These are phyloP conservation scores for Caenorhabditis zanzibari DNA, from an alignment of 2,888 invertebrate genomes.

Conservation along the genomic window DNA sequence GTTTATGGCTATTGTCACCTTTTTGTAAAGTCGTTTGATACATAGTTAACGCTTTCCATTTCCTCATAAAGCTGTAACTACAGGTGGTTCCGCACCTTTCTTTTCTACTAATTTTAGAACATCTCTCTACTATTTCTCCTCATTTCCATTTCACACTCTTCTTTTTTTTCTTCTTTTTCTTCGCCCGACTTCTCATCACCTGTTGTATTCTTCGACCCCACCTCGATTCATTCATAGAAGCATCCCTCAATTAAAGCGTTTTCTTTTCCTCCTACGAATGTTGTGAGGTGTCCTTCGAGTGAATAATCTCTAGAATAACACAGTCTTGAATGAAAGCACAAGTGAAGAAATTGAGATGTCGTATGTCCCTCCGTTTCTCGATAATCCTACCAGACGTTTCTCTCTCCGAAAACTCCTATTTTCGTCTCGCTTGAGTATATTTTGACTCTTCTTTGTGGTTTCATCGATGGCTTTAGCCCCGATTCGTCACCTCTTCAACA, in stretches of 20 bases:
- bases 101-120: slow-evolving; percentile 21
- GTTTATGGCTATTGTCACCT: slow-evolving; percentile 53
- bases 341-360: slow-evolving; percentile 10
- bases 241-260: slow-evolving; percentile 48
- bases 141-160: slow-evolving; percentile 23
- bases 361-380: slow-evolving; percentile 3
- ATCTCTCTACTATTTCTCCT: slow-evolving; percentile 3
- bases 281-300: slow-evolving; percentile 40
- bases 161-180: slow-evolving; percentile 19
- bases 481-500: slow-evolving; percentile 39
- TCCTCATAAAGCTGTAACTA: slow-evolving; percentile 44
- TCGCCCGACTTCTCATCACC: slow-evolving; percentile 19
- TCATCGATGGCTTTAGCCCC: slow-evolving; percentile 36
- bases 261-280: neutral
- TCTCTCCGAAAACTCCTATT: neutral
- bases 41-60: slow-evolving; percentile 32
- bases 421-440: slow-evolving; percentile 50
- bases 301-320: slow-evolving; percentile 13
- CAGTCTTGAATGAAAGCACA: slow-evolving; percentile 46
- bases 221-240: slow-evolving; percentile 27
- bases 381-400: slow-evolving; percentile 52
- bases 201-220: slow-evolving; percentile 45
- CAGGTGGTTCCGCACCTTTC: slow-evolving; percentile 46
- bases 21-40: slow-evolving; percentile 53
- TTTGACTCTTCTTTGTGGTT: slow-evolving; percentile 49